Evolutionary conservation across 2,888 invertebrate species (phyloP), one percentile per base, ranked within the genome.

Genomic region (Arrhopalites spinosus): DNA sequence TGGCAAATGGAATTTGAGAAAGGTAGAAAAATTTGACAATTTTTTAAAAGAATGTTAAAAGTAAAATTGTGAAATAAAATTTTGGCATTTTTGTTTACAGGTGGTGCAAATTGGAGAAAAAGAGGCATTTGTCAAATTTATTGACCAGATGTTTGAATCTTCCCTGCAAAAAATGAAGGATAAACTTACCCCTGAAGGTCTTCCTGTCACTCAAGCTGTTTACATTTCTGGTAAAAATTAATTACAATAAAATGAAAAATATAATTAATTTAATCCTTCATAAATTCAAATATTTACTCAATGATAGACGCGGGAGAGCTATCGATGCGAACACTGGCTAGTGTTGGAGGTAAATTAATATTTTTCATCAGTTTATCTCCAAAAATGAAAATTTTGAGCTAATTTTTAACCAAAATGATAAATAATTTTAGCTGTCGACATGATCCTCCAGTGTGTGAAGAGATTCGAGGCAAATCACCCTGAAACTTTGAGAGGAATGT

Each of bases 81-180:
- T 53, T 20, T 20, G 20, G 17, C 15, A 45, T 11, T 45, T 53
- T 20, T 53, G 53, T 20, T 53, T 5, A 17, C 53, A 53, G 20
- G 17, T 20, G 53, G 56, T 56, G 1, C 27, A 73, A 11, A 64
- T 73, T 23, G 73, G 73, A 3, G 30, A 73, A 13, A 73, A 73
- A n/a, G 66, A 73, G 1, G 11, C 36, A 20, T 66, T 66, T 20
- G 17, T 73, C 17, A 13, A 43, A 7, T 73, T 64, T 29, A 23
- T 25, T n/a, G 73, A 73, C 36, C 73, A 73, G 20, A 29, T 73
- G 5, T 73, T 73, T 30, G 73, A 73, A 36, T 2, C 5, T 23
- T 66, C 43, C 3, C 13, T 64, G 1, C 17, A 45, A 15, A 36
- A 47, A 20, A 64, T 64, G 64, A 63, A 73, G 30, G 73, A 66